phyloP scores from a whole-genome alignment of 2,113 vertebrate genomes.

The Psophia crepitans region DNA sequence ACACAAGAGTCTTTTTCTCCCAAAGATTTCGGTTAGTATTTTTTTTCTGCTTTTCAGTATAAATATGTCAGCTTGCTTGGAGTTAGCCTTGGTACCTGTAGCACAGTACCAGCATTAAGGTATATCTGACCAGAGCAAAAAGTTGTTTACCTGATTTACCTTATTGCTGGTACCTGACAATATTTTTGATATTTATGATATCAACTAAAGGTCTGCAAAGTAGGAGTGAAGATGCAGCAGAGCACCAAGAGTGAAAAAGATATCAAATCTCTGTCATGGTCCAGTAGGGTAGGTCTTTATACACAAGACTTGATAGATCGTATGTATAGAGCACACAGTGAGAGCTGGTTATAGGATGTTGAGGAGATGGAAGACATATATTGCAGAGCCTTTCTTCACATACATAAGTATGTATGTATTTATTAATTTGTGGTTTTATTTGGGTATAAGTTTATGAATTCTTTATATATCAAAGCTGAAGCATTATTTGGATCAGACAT shows the following conservation, averaged over 20 bases:
- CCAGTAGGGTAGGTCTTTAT: not conserved
- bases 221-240: not conserved
- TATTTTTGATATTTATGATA: not conserved
- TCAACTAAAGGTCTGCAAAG: not conserved
- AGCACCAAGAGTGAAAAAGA: not conserved
- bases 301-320: not conserved
- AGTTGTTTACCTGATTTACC: not conserved
- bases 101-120: not conserved
- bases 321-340: not conserved
- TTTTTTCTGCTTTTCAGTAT: not conserved
- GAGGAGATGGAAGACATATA: not conserved
- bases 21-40: not conserved
- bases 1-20: not conserved
- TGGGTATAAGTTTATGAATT: not conserved
- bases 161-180: not conserved
- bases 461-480: not conserved
- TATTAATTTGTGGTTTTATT: not conserved
- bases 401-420: rapidly evolving
- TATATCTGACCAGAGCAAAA: not conserved
- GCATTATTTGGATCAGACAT: not conserved
- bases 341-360: not conserved
- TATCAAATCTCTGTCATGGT: not conserved
- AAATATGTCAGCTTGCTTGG: not conserved
- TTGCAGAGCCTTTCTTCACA: not conserved
- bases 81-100: not conserved